phyloP scores from a whole-genome alignment of 1,140 invertebrate species.

The Armadillidium nasatum region DNA sequence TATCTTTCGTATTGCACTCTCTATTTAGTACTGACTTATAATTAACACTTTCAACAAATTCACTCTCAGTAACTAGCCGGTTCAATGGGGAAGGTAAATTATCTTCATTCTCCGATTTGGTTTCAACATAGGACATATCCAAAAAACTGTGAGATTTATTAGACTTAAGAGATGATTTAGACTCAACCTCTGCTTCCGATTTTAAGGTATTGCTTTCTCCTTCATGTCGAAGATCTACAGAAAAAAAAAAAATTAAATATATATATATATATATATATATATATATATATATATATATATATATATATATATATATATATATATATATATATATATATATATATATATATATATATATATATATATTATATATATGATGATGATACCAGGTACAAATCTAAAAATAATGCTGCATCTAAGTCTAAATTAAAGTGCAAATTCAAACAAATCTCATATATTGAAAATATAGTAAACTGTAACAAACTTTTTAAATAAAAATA shows the following conservation, averaged over 20 bases:
- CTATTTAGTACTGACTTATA: slow-evolving; percentile 2
- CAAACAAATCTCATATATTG: too few species aligned
- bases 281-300: too few species aligned
- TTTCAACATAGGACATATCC: neutral
- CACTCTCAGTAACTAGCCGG: neutral
- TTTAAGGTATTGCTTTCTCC: neutral
- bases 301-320: too few species aligned
- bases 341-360: too few species aligned
- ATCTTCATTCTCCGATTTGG: neutral
- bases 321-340: too few species aligned
- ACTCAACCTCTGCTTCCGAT: neutral
- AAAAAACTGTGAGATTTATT: neutral
- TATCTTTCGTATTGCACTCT: neutral
- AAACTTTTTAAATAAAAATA: too few species aligned
- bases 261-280: too few species aligned
- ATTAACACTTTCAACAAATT: slow-evolving; percentile 2
- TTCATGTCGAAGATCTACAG: neutral
- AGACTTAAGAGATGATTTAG: neutral
- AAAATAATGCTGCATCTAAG: too few species aligned
- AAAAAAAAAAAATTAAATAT: neutral
- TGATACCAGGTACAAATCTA: too few species aligned
- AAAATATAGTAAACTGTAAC: too few species aligned
- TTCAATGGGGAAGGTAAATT: neutral
- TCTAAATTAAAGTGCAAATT: too few species aligned
- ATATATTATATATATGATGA: too few species aligned